phyloP scores from a whole-genome alignment of 2,113 vertebrate species.

The Leucopsar rothschildi region DNA sequence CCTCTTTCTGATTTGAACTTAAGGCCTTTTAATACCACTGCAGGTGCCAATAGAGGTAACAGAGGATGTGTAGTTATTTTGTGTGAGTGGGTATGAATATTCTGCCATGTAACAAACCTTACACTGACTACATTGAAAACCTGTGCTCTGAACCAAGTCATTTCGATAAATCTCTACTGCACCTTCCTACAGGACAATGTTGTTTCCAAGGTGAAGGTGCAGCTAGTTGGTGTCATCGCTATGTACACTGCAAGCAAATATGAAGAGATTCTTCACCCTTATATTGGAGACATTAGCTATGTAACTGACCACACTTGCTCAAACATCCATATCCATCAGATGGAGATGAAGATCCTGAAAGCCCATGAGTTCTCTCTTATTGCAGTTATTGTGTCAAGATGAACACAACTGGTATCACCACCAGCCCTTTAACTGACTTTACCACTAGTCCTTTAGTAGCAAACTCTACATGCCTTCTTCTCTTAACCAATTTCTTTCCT shows the following conservation, averaged over 20 bases:
- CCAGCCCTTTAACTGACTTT: too few species aligned
- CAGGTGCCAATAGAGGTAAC: background rate
- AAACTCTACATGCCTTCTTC: too few species aligned
- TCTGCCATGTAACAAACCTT: background rate
- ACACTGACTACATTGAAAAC: background rate
- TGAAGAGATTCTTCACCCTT: slow-evolving; percentile 79
- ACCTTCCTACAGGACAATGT: slow-evolving; percentile 67
- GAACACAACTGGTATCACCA: too few species aligned
- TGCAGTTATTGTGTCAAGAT: too few species aligned
- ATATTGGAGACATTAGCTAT: slow-evolving; percentile 77
- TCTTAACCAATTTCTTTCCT: too few species aligned
- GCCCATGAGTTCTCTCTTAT: slow-evolving; percentile 72
- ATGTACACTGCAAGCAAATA: slow-evolving; percentile 91
- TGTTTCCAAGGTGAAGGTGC: slow-evolving; percentile 79
- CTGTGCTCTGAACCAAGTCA: background rate
- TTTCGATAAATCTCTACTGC: background rate
- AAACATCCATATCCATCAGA: slow-evolving; percentile 77
- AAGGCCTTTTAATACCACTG: background rate
- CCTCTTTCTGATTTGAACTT: background rate
- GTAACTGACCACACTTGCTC: slow-evolving; percentile 78
- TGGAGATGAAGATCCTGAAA: slow-evolving; percentile 81
- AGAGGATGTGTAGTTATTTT: background rate
- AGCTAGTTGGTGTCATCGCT: slow-evolving; percentile 84
- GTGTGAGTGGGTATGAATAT: background rate
- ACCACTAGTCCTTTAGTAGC: too few species aligned